Evolutionary conservation across 2,113 vertebrate genomes (phyloP).

Genomic region (Okapia johnstoni): DNA sequence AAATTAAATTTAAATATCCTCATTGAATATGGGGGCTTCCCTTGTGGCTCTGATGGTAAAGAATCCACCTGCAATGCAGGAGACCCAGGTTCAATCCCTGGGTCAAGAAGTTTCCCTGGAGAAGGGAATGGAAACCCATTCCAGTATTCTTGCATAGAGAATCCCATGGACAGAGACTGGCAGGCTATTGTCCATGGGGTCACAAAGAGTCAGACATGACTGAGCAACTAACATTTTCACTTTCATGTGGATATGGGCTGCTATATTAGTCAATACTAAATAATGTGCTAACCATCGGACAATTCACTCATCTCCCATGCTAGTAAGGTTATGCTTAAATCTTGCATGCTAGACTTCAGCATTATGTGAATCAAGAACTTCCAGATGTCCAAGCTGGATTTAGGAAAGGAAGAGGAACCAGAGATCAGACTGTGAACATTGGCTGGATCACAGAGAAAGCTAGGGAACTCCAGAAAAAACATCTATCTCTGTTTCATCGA

Average conservation of each 20-base stretch:
- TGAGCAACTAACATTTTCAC: background rate
- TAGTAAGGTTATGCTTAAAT: background rate
- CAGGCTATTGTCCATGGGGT: background rate
- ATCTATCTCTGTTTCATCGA: background rate
- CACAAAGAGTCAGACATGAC: background rate
- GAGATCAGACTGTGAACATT: background rate
- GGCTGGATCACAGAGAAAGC: background rate
- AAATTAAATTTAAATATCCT: background rate
- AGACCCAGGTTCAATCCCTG: accelerated
- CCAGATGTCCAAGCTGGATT: background rate
- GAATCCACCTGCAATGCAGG: background rate
- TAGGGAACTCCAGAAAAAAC: background rate
- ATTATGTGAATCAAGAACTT: background rate
- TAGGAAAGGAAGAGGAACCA: background rate
- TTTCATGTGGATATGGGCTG: background rate
- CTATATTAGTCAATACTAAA: background rate
- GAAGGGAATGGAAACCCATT: background rate
- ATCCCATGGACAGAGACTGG: background rate
- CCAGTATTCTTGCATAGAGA: background rate
- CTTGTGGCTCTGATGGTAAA: background rate
- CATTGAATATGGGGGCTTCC: background rate
- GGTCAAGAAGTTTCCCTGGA: background rate
- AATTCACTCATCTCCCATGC: background rate
- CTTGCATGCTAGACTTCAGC: background rate
- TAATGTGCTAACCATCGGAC: background rate